Percentiles rank a stretch among this genome's conserved stretches.
phyloP scores from a whole-genome alignment of 2,888 invertebrate genomes.

The Petrolisthes cinctipes region DNA sequence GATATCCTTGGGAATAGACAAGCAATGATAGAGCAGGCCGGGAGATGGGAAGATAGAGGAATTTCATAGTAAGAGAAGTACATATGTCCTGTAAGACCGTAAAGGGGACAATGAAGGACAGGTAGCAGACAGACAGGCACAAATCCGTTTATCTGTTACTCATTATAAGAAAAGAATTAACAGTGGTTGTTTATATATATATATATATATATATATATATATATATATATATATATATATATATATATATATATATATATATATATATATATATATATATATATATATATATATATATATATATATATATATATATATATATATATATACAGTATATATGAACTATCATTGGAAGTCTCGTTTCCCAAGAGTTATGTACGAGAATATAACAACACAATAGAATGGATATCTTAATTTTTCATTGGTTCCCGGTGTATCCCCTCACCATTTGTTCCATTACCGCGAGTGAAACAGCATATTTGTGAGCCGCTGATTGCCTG shows the following conservation, averaged over 20 bases:
- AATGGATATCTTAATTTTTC: constrained; percentile 29
- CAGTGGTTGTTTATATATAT: too few species aligned
- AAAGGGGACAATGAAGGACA: neutral
- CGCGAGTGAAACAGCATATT: constrained; percentile 54
- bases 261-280: too few species aligned
- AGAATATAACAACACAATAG: neutral
- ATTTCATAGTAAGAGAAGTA: neutral
- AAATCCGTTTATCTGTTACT: neutral
- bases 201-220: too few species aligned
- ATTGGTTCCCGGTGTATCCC: constrained; percentile 22
- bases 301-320: too few species aligned
- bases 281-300: too few species aligned
- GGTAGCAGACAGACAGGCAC: neutral
- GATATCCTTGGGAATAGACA: neutral
- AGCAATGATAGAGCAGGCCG: neutral
- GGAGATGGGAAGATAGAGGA: neutral
- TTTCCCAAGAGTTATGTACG: neutral
- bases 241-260: too few species aligned
- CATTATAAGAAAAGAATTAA: too few species aligned
- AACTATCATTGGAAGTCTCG: neutral
- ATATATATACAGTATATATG: too few species aligned
- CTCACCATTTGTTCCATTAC: constrained; percentile 46
- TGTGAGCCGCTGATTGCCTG: constrained; percentile 39
- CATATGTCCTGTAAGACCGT: neutral
- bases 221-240: too few species aligned